These are phyloP conservation scores for Crenichthys baileyi DNA, from an alignment of 2,797 vertebrate genomes.

Conservation along the genomic window DNA sequence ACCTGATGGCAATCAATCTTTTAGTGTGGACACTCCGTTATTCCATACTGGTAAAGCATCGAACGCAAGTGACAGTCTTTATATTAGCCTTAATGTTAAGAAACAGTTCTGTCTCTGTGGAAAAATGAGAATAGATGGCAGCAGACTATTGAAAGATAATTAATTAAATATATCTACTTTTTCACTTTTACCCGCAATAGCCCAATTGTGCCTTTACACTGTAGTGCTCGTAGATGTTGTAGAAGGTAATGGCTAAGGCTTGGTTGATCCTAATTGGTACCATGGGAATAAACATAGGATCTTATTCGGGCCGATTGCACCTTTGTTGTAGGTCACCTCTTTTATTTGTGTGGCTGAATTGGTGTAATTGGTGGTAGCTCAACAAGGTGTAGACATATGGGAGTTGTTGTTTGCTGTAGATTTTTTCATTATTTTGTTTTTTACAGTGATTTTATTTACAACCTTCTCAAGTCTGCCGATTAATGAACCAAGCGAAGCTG, in stretches of 20 bases:
- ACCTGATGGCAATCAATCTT: slow-evolving; percentile 71
- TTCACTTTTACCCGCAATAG: slow-evolving; percentile 41
- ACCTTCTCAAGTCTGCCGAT: slow-evolving; percentile 6
- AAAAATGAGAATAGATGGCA: slow-evolving; percentile 22
- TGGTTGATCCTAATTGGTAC: slow-evolving; percentile 25
- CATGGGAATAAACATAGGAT: slow-evolving; percentile 20
- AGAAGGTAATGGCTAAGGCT: slow-evolving; percentile 26
- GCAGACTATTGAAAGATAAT: slow-evolving; percentile 19
- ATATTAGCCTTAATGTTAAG: slow-evolving; percentile 10
- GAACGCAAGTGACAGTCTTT: slow-evolving; percentile 32
- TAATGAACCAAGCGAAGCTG: slow-evolving; percentile 7
- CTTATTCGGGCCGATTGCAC: slow-evolving; percentile 19
- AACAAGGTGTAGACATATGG: slow-evolving; percentile 49
- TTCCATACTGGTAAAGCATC: slow-evolving; percentile 60
- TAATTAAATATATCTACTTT: slow-evolving; percentile 14
- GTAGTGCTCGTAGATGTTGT: slow-evolving; percentile 33
- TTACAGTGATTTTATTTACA: slow-evolving; percentile 5
- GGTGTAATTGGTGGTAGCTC: slow-evolving; percentile 10
- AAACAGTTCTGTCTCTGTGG: slow-evolving; percentile 25
- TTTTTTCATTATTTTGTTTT: slow-evolving; percentile 19
- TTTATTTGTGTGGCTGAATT: slow-evolving; percentile 2
- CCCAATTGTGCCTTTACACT: slow-evolving; percentile 20
- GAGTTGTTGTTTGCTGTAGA: slow-evolving; percentile 11
- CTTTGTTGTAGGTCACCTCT: slow-evolving; percentile 15
- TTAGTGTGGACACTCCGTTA: slow-evolving; percentile 56